Evolutionary conservation across 2,797 vertebrate genomes (phyloP).

Genomic region (Nyctibius grandis): DNA sequence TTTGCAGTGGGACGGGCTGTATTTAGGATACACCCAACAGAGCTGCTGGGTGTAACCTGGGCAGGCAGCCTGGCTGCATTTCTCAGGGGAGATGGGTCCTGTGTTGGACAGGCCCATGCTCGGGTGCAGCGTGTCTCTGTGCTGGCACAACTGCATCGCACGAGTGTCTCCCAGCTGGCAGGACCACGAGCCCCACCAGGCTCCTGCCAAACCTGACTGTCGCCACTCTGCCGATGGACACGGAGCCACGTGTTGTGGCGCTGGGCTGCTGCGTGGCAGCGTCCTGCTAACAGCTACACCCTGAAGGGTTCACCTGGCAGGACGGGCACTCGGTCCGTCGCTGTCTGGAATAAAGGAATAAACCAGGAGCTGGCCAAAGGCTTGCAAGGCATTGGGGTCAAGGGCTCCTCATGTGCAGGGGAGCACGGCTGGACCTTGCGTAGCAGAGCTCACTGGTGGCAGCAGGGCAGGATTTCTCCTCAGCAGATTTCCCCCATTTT

Average conservation of each 20-base stretch:
- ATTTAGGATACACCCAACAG: not conserved
- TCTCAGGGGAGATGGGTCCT: not conserved
- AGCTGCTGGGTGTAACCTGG: not conserved
- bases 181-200: not conserved
- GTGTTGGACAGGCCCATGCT: not conserved
- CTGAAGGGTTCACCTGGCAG: not conserved
- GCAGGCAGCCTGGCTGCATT: not conserved
- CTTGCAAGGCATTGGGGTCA: accelerated
- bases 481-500: not conserved
- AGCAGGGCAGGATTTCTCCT: not conserved
- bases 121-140: not conserved
- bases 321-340: accelerated
- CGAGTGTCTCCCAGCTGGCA: not conserved
- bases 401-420: not conserved
- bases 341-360: not conserved
- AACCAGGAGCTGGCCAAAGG: not conserved
- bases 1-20: not conserved
- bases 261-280: not conserved
- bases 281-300: not conserved
- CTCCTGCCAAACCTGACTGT: not conserved
- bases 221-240: accelerated
- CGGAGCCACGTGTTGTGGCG: accelerated
- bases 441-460: not conserved
- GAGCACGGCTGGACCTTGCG: accelerated
- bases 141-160: accelerated